Base-by-base conservation (phyloP, 2,797 vertebrate genomes). In the Tympanoctomys barrerae region DNA sequence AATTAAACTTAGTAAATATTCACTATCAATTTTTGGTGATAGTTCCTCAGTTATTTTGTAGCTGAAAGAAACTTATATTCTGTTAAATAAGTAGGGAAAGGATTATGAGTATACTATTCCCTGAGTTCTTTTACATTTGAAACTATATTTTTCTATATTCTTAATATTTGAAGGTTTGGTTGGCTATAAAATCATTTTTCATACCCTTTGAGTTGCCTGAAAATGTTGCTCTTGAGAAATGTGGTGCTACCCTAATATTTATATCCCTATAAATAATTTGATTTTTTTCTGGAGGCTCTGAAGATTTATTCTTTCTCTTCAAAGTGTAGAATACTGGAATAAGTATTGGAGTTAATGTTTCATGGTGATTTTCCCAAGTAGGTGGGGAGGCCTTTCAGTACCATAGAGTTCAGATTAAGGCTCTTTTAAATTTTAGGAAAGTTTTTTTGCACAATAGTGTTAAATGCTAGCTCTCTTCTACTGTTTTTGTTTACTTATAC, bases 201-300 rank as follows among this genome's bases (percentile, higher is more conserved):
- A 62, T 73, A 22, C 3, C 36, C 13, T 64, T 78, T 78, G 59
- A 94, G 24, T 89, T 87, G 68, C 14, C 88, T 88, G 54, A 88
- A 88, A 88, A 88, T 87, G 13, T 39, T 94, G 31, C 22, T 52
- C 49, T 81, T 78, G 54, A 96, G 79, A 82, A 91, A 59, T 78
- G 77, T 7, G 14, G 33, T 42, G 2, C 14, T 77, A 59, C 46
- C 5, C 36, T 21, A 94, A 92, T 90, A 96, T 75, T 68, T 80
- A 64, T 66, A 78, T 61, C 5, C 39, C 13, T 87, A n/a, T 68
- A 70, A 87, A 81, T 70, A 82, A 71, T 92, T 80, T 61, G 8
- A 62, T 79, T n/a, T 39, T 80, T 97, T 82, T 75, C 59, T 90
- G 6, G 24, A 54, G 28, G 11, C 12, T 95, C 46, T 80, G 5